phyloP scores from a whole-genome alignment of 2,888 invertebrate species.

The Urechis unicinctus region DNA sequence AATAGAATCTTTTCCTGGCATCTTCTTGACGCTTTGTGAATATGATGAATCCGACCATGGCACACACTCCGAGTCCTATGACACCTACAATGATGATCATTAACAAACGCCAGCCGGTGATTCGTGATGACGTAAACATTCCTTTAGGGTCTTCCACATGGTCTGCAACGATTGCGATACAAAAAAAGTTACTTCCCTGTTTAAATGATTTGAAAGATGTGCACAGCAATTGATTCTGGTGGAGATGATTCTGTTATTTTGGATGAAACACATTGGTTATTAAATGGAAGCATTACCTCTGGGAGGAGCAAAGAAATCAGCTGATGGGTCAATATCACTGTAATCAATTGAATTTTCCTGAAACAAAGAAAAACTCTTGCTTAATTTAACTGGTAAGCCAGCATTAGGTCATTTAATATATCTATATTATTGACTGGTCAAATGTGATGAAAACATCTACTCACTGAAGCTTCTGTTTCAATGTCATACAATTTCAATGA shows the following conservation, averaged over 20 bases:
- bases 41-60: slow-evolving; percentile 83
- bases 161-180: slow-evolving; percentile 57
- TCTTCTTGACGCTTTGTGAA: slow-evolving; percentile 89
- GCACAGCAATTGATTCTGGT: too few species aligned
- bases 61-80: slow-evolving; percentile 72
- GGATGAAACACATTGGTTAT: too few species aligned
- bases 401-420: too few species aligned
- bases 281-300: too few species aligned
- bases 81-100: slow-evolving; percentile 78
- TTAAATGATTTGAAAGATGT: too few species aligned
- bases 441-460: slow-evolving; percentile 12
- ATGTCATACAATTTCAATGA: slow-evolving; percentile 88
- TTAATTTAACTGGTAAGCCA: too few species aligned
- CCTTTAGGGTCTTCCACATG: slow-evolving; percentile 77
- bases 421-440: too few species aligned
- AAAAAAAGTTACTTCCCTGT: not conserved
- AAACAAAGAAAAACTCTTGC: too few species aligned
- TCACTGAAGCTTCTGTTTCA: slow-evolving; percentile 60
- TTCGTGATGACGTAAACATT: slow-evolving; percentile 54
- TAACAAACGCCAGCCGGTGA: slow-evolving; percentile 87
- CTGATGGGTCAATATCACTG: slow-evolving; percentile 79
- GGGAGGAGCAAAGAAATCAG: slow-evolving; percentile 82
- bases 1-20: slow-evolving; percentile 79
- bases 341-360: slow-evolving; percentile 56
- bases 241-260: too few species aligned